Evolutionary conservation across 2,888 invertebrate species (phyloP).

Genomic region (Anoplius nigerrimus): DNA sequence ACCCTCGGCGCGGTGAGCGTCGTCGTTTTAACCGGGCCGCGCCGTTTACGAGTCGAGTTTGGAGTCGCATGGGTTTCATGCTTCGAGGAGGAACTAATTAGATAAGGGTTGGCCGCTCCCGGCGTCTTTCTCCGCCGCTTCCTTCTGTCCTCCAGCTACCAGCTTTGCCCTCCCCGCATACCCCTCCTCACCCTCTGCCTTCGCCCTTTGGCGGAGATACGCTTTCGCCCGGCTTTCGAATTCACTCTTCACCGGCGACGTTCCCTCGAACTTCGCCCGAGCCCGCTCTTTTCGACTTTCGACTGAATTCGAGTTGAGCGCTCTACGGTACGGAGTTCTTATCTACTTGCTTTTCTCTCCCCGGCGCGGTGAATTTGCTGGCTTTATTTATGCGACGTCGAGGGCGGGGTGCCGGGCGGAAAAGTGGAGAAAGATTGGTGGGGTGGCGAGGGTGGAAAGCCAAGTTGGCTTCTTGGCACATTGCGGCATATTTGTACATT

Average conservation of each 20-base stretch:
- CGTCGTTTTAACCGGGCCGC: constrained; percentile 45
- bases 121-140: constrained; percentile 33
- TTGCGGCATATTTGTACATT: no score
- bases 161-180: no score
- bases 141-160: background rate
- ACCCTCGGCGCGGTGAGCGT: constrained; percentile 35
- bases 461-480: no score
- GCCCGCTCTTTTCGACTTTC: background rate
- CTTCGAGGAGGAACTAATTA: constrained; percentile 52
- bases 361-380: no score
- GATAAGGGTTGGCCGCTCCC: constrained; percentile 47
- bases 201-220: no score
- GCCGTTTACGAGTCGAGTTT: constrained; percentile 47
- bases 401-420: no score
- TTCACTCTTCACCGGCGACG: background rate
- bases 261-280: background rate
- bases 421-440: no score
- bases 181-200: background rate
- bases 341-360: no score
- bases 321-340: no score
- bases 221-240: background rate
- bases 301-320: background rate
- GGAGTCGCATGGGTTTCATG: constrained; percentile 47
- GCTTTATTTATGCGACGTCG: no score
- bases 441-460: no score